A percentile compares a stretch with the other conserved stretches of the same genome.
phyloP scores from a whole-genome alignment of 1,140 invertebrate species.

The Drosophila subpulchrella region DNA sequence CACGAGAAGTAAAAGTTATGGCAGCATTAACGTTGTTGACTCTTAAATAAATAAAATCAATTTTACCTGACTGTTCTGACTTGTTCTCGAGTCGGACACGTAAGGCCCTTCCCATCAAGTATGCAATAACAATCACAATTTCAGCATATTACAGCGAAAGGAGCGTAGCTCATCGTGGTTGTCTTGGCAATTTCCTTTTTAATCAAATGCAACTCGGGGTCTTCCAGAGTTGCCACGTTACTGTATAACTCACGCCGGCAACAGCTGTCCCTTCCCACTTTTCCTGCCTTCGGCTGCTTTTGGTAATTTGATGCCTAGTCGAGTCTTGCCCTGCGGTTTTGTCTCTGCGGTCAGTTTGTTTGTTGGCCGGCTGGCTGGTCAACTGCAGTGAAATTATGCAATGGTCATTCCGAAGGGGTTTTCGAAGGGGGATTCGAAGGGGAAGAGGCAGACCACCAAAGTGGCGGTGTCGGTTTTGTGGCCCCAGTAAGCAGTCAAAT shows the following conservation, averaged over 20 bases:
- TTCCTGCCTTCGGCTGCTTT: background rate
- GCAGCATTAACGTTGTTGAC: conserved; percentile 58
- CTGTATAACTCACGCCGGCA: conserved; percentile 39
- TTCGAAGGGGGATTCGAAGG: background rate
- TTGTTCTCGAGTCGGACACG: background rate
- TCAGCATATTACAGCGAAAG: conserved; percentile 37
- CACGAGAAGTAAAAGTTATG: conserved; percentile 46
- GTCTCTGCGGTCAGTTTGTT: conserved; percentile 44
- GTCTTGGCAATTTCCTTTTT: conserved; percentile 41
- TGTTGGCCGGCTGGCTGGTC: conserved; percentile 38
- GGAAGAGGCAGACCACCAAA: conserved; percentile 37
- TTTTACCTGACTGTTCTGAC: conserved; percentile 43
- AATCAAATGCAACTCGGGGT: conserved; percentile 33
- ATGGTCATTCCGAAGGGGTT: conserved; percentile 19
- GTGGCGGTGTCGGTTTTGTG: conserved; percentile 39
- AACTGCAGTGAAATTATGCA: conserved; percentile 53
- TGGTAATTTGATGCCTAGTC: conserved; percentile 42
- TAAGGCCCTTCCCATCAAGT: conserved; percentile 30
- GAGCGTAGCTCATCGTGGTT: conserved; percentile 10
- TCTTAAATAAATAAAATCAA: conserved; percentile 81
- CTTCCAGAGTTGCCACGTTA: conserved; percentile 30
- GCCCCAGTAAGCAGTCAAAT: conserved; percentile 34
- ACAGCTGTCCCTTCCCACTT: conserved; percentile 34
- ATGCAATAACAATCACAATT: conserved; percentile 71
- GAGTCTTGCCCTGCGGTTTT: conserved; percentile 34